Conservation (phyloP, 2,888 invertebrate genomes). For the Alviniconcha strummeri region DNA sequence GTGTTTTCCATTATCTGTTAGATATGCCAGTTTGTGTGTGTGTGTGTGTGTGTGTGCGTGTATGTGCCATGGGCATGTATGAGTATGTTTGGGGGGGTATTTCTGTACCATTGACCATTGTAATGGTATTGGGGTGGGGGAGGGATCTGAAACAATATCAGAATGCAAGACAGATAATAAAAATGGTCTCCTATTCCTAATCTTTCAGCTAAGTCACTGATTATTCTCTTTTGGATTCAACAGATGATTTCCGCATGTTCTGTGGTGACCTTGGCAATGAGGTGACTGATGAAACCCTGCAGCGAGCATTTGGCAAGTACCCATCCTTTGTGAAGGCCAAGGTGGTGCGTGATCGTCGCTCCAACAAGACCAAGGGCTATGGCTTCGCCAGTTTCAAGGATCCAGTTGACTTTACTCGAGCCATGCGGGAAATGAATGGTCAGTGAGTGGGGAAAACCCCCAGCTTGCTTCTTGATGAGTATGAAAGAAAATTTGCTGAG, state of each 20-base stretch:
- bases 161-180: no score
- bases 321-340: slow-evolving; percentile 95
- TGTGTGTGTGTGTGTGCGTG: slow-evolving; percentile 7
- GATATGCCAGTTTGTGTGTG: background rate
- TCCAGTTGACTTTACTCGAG: slow-evolving; percentile 96
- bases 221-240: background rate
- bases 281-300: slow-evolving; percentile 97
- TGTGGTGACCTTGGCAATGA: slow-evolving; percentile 99
- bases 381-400: slow-evolving; percentile 99
- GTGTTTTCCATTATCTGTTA: no score
- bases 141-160: background rate
- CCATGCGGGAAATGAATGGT: slow-evolving; percentile 99
- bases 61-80: background rate
- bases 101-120: background rate
- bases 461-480: background rate
- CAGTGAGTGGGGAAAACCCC: slow-evolving; percentile 70
- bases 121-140: background rate
- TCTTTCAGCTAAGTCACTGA: no score
- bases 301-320: slow-evolving; percentile 91
- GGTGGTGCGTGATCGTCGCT: slow-evolving; percentile 95
- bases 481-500: background rate
- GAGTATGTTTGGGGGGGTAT: background rate
- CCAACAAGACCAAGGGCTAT: slow-evolving; percentile 98
- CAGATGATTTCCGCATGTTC: slow-evolving; percentile 97
- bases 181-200: no score